Percentiles rank a stretch among this genome's conserved stretches.
Conservation (phyloP, 2,113 vertebrate genomes). For the Oreotragus oreotragus region DNA sequence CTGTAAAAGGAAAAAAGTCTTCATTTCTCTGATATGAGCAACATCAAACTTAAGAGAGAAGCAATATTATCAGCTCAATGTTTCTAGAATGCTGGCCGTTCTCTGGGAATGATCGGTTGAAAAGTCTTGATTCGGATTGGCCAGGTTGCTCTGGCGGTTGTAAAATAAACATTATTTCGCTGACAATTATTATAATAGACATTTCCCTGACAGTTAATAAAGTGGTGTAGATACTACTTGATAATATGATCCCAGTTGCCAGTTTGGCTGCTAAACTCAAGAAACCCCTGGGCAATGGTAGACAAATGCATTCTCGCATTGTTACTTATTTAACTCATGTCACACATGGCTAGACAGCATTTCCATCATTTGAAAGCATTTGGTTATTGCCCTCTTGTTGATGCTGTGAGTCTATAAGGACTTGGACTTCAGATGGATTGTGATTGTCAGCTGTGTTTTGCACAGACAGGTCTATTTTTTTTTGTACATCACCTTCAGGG, state of each 20-base stretch:
- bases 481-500: neutral
- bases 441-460: constrained; percentile 4
- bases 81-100: neutral
- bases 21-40: neutral
- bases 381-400: constrained; percentile 66
- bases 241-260: constrained; percentile 77
- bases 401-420: neutral
- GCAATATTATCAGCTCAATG: neutral
- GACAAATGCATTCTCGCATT: constrained; percentile 69
- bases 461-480: too few relatives aligned
- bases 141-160: constrained; percentile 46
- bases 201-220: constrained; percentile 79
- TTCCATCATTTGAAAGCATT: constrained; percentile 70
- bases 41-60: neutral
- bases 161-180: constrained; percentile 58
- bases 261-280: constrained; percentile 72
- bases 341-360: constrained; percentile 75
- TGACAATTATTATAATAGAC: constrained; percentile 61
- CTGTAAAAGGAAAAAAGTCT: neutral
- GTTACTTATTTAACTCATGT: constrained; percentile 77
- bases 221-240: constrained; percentile 64
- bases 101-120: neutral
- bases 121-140: constrained; percentile 25
- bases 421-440: constrained; percentile 46
- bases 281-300: constrained; percentile 75